These are phyloP conservation scores for Platysternon megacephalum DNA, from an alignment of 2,113 vertebrate species.

Conservation along the genomic window DNA sequence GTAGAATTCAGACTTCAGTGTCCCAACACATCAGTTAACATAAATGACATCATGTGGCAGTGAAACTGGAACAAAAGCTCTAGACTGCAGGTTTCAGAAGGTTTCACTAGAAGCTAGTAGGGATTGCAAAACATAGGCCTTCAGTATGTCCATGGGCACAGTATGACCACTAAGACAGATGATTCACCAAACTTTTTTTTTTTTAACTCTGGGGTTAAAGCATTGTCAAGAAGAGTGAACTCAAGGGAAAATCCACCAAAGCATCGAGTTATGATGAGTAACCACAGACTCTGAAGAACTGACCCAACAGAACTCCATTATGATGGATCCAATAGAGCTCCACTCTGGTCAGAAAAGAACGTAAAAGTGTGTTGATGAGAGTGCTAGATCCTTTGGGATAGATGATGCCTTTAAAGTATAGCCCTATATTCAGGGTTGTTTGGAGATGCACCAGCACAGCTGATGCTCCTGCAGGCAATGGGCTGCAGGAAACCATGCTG, in stretches of 20 bases:
- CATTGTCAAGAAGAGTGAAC: neutral
- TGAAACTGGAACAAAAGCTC: neutral
- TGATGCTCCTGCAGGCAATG: slow-evolving; percentile 2
- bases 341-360: accelerated
- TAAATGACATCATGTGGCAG: neutral
- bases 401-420: neutral
- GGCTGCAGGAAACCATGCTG: slow-evolving; percentile 6
- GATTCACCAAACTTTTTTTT: neutral
- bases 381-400: neutral
- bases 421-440: neutral
- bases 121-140: neutral
- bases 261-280: neutral
- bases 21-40: neutral
- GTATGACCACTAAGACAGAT: neutral
- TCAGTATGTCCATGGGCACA: neutral
- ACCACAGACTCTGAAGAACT: neutral
- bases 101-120: neutral
- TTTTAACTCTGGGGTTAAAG: neutral
- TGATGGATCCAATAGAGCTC: neutral
- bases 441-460: neutral
- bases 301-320: neutral
- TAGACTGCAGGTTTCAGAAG: neutral
- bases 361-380: neutral
- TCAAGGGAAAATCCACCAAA: neutral
- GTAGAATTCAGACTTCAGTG: neutral